These are phyloP conservation scores for Nansenia antarctica DNA, from an alignment of 2,113 vertebrate genomes.

Conservation along the genomic window DNA sequence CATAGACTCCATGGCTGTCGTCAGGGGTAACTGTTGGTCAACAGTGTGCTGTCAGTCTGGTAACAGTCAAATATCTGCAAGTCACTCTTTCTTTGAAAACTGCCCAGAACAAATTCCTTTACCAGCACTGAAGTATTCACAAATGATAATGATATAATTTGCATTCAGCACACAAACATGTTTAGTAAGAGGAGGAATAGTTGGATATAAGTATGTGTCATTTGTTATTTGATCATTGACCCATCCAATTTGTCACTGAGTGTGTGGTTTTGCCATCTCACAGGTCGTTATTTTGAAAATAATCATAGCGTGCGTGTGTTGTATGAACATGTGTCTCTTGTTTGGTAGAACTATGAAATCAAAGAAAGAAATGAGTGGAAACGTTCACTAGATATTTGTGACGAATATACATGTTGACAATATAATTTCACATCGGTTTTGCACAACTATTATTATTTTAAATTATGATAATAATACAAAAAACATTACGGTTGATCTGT, in stretches of 20 bases:
- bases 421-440: neutral
- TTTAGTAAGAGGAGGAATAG: too few relatives aligned
- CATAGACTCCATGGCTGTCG: conserved; percentile 12
- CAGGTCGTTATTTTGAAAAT: neutral
- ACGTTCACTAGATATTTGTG: too few relatives aligned
- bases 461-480: neutral
- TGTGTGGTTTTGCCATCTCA: neutral
- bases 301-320: neutral
- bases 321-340: neutral
- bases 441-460: neutral
- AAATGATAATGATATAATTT: neutral
- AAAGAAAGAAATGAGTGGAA: neutral
- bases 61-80: neutral
- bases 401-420: too few relatives aligned
- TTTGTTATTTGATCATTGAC: neutral
- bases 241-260: neutral
- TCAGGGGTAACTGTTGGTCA: conserved; percentile 36
- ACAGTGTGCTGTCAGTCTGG: conserved; percentile 14
- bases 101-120: neutral
- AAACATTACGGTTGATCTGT: neutral
- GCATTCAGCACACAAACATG: neutral
- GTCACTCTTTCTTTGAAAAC: neutral
- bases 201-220: neutral
- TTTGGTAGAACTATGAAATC: neutral
- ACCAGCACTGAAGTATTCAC: neutral